Percentiles rank a stretch among this genome's conserved stretches.
These are phyloP conservation scores for Drosophila testacea DNA, from an alignment of 2,888 invertebrate species.

Conservation along the genomic window DNA sequence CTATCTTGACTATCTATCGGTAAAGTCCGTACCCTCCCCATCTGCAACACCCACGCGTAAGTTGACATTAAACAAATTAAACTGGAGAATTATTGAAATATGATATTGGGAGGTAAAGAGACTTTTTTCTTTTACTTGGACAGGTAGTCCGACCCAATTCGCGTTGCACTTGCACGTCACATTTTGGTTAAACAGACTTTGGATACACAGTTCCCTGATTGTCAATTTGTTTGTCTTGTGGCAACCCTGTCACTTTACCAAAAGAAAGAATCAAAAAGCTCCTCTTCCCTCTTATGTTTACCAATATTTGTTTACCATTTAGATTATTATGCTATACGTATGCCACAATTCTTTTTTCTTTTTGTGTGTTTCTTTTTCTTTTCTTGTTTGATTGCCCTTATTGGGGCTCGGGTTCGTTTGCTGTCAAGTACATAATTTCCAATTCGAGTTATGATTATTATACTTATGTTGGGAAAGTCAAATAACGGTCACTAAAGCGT, in stretches of 20 bases:
- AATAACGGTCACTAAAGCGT: constrained; percentile 64
- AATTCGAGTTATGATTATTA: constrained; percentile 79
- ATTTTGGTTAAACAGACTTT: constrained; percentile 25
- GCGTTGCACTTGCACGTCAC: constrained; percentile 51
- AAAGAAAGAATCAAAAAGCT: constrained; percentile 42
- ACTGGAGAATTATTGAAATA: constrained; percentile 71
- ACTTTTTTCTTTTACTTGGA: constrained; percentile 11
- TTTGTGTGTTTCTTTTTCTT: not conserved
- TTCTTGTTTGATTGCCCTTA: constrained; percentile 77
- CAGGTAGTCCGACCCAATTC: constrained; percentile 58
- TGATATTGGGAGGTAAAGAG: constrained; percentile 41
- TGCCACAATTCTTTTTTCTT: constrained; percentile 33
- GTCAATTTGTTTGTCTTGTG: constrained; percentile 38
- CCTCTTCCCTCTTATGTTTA: constrained; percentile 19
- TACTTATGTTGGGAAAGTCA: constrained; percentile 75
- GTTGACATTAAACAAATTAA: constrained; percentile 69
- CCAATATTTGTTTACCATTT: constrained; percentile 79
- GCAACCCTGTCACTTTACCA: constrained; percentile 36
- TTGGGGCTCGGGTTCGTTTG: constrained; percentile 49
- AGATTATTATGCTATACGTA: constrained; percentile 75
- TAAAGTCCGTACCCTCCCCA: not conserved
- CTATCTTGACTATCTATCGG: constrained; percentile 72
- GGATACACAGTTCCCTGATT: not conserved
- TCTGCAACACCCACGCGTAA: constrained; percentile 55
- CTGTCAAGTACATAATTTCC: constrained; percentile 66